These are phyloP conservation scores for Megamerina dolium DNA, from an alignment of 2,888 invertebrate species.

Conservation along the genomic window DNA sequence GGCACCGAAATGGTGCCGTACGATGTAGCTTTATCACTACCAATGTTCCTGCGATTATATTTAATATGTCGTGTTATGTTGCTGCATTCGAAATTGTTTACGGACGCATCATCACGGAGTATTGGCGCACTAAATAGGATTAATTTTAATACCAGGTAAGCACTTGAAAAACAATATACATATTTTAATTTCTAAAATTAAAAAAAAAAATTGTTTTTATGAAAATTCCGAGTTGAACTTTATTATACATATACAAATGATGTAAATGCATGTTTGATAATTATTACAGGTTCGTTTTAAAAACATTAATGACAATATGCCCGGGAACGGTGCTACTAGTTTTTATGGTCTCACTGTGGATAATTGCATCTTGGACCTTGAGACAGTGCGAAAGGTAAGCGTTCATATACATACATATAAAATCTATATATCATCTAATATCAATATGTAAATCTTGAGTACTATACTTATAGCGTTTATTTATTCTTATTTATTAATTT, in stretches of 20 bases:
- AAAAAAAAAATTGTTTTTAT: not conserved
- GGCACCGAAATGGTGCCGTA: conserved; percentile 76
- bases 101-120: conserved; percentile 97
- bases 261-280: no score
- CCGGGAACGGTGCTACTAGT: conserved; percentile 95
- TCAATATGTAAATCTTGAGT: no score
- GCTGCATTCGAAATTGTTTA: conserved; percentile 98
- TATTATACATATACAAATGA: no score
- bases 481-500: no score
- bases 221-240: no score
- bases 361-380: conserved; percentile 98
- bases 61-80: conserved; percentile 99
- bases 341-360: conserved; percentile 99
- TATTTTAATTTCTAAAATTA: no score
- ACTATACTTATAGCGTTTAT: no score
- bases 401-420: no score
- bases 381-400: conserved; percentile 96
- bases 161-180: not conserved
- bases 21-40: conserved; percentile 94
- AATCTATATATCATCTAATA: no score
- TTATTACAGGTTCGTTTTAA: conserved; percentile 69
- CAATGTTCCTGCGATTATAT: conserved; percentile 99
- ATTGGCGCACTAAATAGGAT: conserved; percentile 97
- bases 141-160: conserved; percentile 91
- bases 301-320: conserved; percentile 99